Evolutionary conservation across 2,888 invertebrate species (phyloP), one percentile per base, ranked within the genome.

Genomic region (Gnatocerus cornutus): DNA sequence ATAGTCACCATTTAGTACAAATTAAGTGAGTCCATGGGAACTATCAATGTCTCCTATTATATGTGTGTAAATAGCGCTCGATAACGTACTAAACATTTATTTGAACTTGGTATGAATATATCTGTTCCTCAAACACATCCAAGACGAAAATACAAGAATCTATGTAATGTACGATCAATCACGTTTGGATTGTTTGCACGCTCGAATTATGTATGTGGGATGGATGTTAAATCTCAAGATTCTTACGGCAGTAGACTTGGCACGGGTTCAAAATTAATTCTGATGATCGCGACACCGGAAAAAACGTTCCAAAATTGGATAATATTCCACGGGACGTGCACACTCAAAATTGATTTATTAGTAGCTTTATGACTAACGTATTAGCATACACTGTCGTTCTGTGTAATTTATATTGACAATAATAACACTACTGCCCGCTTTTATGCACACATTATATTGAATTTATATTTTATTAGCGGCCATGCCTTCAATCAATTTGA

Each of bases 1-100:
- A 69, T 63, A 53, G 66, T 67, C 64, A 69, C 53, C 69, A 62
- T 72, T 74, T 72, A 71, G 74, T 74, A 69, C 71, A 67, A 72
- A 72, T 71, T 72, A 72, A 69, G 58, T 43, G 61, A 48, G 48
- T 65, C 59, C 72, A 71, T 74, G 74, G 71, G 74, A 74, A 74
- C 69, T 64, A 65, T 41, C 58, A 55, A 63, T 64, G 63, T 48
- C 56, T 39, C 39, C 55, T 64, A 30, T 46, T 61, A 55, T 52
- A 21, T 61, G 9, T 45, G 55, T 33, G 68, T 41, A 68, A 68
- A 68, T 43, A 67, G n/a, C 33, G 50, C 50, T 61, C 33, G 46
- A 61, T 61, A 56, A 56, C 56, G 29, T 43, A 55, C 55, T 55
- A 55, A 55, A 39, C 55, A 39, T 55, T 55, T 58, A 58, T 58